Evolutionary conservation across 2,888 invertebrate species (phyloP).

Genomic region (Acrocera orbiculus): DNA sequence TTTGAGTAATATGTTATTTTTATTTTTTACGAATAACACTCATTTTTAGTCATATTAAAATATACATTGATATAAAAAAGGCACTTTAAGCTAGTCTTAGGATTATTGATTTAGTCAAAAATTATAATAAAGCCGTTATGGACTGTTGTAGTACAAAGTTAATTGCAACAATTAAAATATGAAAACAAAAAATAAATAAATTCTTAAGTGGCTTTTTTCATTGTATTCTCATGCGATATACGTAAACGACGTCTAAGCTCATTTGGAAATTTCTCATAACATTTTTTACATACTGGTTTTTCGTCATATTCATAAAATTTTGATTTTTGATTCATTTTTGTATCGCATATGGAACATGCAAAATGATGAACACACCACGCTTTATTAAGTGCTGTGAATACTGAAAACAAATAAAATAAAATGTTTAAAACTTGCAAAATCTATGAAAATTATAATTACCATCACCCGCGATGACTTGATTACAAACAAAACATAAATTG

Average conservation of each 20-base stretch:
- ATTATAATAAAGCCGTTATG: too few species aligned
- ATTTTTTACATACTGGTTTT: constrained; percentile 95
- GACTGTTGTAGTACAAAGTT: too few species aligned
- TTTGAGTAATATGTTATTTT: too few species aligned
- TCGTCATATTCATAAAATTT: constrained; percentile 99
- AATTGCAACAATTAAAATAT: too few species aligned
- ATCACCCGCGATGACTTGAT: constrained; percentile 94
- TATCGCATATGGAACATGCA: constrained; percentile 92
- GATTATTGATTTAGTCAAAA: too few species aligned
- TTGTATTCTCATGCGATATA: constrained; percentile 68
- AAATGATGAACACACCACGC: constrained; percentile 99
- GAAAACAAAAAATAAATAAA: neutral
- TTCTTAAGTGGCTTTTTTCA: constrained; percentile 32
- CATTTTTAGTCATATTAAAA: too few species aligned
- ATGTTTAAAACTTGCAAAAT: neutral
- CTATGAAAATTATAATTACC: constrained; percentile 39
- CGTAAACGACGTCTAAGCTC: constrained; percentile 86
- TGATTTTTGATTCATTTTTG: constrained; percentile 86
- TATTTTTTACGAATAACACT: too few species aligned
- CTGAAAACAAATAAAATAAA: constrained; percentile 35
- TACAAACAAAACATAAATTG: constrained; percentile 96
- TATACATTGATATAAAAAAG: too few species aligned
- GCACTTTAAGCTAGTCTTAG: too few species aligned
- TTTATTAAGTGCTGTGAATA: constrained; percentile 95
- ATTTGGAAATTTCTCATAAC: constrained; percentile 90